Evolutionary conservation across 2,797 vertebrate genomes (phyloP).

Genomic region (Chaetodon trifasciatus): DNA sequence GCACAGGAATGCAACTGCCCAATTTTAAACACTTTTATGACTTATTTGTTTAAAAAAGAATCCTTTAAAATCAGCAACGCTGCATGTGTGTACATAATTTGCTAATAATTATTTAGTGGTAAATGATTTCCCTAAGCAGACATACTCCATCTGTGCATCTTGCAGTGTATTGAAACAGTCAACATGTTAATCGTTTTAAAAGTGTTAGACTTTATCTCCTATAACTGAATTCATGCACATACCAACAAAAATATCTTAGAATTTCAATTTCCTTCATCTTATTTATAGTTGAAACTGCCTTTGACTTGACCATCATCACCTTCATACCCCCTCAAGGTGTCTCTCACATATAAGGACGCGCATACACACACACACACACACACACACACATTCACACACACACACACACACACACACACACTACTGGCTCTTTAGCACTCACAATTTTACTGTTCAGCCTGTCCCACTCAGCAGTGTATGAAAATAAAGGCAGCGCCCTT

Average conservation of each 20-base stretch:
- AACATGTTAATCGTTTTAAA: slow-evolving; percentile 18
- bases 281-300: slow-evolving; percentile 53
- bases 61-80: slow-evolving; percentile 2
- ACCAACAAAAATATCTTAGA: slow-evolving; percentile 10
- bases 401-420: neutral
- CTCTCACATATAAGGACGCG: slow-evolving; percentile 54
- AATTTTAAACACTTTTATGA: neutral
- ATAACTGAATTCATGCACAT: slow-evolving; percentile 18
- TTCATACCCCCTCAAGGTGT: slow-evolving; percentile 69
- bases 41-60: neutral
- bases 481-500: slow-evolving; percentile 70
- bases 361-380: slow-evolving; percentile 3
- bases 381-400: slow-evolving; percentile 14
- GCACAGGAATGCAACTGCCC: neutral
- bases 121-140: neutral
- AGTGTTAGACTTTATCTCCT: neutral
- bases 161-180: neutral
- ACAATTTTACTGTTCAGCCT: slow-evolving; percentile 67
- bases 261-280: slow-evolving; percentile 38
- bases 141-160: neutral
- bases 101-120: neutral
- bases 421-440: slow-evolving; percentile 46
- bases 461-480: slow-evolving; percentile 67
- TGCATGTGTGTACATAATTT: neutral
- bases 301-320: slow-evolving; percentile 71